Base-by-base conservation (phyloP, 2,888 invertebrate genomes). In the Cosmopolites sordidus region DNA sequence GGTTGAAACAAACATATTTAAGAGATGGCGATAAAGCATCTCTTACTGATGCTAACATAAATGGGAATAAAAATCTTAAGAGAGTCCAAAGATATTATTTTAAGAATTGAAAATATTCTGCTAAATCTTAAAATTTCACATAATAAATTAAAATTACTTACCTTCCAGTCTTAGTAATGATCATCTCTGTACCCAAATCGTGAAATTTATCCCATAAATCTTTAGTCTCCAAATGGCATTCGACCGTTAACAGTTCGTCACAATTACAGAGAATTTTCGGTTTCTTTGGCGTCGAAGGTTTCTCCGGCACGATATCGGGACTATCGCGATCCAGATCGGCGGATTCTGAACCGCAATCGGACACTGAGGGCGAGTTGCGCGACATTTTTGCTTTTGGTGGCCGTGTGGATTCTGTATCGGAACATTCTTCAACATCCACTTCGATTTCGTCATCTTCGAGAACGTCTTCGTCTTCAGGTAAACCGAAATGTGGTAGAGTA, bases 131-230 rank as follows among this genome's bases (percentile, higher is more conserved):
- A n/a, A 27, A 27, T 27, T 27, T 27, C 9, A 27, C 5, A 27
- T 27, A 27, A 27, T 6, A 27, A 27, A 27, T 27, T 6, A 6
- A 33, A 33, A 12, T 33, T n/a, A 33, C 81, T 75, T 71, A 87
- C 87, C 88, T 80, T 71, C 89, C 89, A 54, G 86, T 86, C 74
- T 89, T 89, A 9, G 89, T 89, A 73, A 89, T 89, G 74, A 89
- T 89, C 89, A 89, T 89, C 75, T 89, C 88, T 1, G 88, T 89
- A 18, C 87, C 87, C 54, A 89, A 77, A 65, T 83, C 82, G 71
- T 83, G 80, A 75, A 89, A 89, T 73, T 88, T 87, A 72, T 86
- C 84, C 89, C 89, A 89, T 53, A 89, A 76, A 57, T 89, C 89
- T 72, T 87, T 86, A 58, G 87, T 88, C 74, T 89, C 89, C 63